phyloP scores from a whole-genome alignment of 2,113 vertebrate genomes.

The Calidris pygmaea region DNA sequence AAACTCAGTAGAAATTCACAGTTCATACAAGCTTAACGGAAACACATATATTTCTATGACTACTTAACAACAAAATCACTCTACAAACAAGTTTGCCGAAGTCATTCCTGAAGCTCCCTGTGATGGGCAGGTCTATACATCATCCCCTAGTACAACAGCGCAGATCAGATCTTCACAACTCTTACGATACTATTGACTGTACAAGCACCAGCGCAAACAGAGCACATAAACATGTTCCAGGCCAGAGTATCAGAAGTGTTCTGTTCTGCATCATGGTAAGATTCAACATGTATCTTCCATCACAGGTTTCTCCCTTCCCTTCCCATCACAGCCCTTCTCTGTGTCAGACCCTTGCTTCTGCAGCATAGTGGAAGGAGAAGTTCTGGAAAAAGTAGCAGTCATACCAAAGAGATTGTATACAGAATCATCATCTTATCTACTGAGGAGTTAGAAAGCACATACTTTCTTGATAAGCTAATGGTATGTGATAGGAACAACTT shows the following conservation, averaged over 20 bases:
- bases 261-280: not conserved
- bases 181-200: not conserved
- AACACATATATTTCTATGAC: not conserved
- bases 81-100: not conserved
- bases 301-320: not conserved
- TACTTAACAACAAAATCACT: not conserved
- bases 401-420: not conserved
- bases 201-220: not conserved
- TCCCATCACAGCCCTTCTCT: not conserved
- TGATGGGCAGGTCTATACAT: not conserved
- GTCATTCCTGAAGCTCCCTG: not conserved
- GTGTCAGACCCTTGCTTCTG: not conserved
- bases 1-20: not conserved
- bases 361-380: not conserved
- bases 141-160: accelerated
- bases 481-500: not conserved
- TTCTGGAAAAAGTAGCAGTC: not conserved
- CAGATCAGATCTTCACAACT: not conserved
- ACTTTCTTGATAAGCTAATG: not conserved
- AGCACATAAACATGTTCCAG: not conserved
- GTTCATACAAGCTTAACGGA: not conserved
- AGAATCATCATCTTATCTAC: not conserved
- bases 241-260: not conserved
- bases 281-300: not conserved
- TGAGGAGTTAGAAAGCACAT: not conserved